These are phyloP conservation scores for Thyatira batis DNA, from an alignment of 2,888 invertebrate species.

Conservation along the genomic window DNA sequence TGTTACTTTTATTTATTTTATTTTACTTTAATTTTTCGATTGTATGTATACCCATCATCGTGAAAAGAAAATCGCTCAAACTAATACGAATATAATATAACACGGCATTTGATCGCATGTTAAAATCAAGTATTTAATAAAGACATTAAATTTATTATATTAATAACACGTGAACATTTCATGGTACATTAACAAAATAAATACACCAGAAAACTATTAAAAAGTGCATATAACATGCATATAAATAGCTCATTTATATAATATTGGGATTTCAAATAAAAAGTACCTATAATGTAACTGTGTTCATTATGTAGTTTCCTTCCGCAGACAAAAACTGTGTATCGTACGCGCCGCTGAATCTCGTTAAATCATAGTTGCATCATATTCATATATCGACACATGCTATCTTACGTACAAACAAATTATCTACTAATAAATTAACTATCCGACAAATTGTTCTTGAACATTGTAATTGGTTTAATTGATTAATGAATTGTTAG, in stretches of 20 bases:
- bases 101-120: no score
- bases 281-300: constrained; percentile 1
- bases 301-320: constrained; percentile 6
- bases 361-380: background rate
- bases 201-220: background rate
- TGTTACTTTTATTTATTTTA: no score
- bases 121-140: no score
- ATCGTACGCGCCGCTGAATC: constrained; percentile 2
- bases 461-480: no score
- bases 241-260: constrained; percentile 3
- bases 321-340: constrained; percentile 23
- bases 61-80: no score
- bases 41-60: no score
- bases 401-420: background rate
- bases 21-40: no score
- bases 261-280: background rate
- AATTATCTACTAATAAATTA: background rate
- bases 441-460: no score
- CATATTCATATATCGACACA: background rate
- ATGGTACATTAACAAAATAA: background rate
- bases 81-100: no score
- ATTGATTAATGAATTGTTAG: no score
- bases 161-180: no score
- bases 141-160: no score
- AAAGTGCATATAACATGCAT: background rate